These are phyloP conservation scores for Clytia hemisphaerica DNA, from an alignment of 30 jellyfish, hydroid and myxozoan species.

Conservation along the genomic window DNA sequence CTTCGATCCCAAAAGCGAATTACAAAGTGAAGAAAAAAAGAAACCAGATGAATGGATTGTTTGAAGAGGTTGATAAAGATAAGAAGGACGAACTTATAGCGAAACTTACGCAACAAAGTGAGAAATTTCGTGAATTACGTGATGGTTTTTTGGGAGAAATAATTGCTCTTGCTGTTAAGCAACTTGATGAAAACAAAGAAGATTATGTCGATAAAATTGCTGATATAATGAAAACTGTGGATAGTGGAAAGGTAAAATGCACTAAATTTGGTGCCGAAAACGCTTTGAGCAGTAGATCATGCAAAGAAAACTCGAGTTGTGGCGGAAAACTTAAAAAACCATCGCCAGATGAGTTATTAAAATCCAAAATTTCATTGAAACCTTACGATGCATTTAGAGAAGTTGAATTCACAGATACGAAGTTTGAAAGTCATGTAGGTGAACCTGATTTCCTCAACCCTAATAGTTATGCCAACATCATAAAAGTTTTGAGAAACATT, in stretches of 20 bases:
- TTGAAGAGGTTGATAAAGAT: neutral
- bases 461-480: slow-evolving; percentile 17
- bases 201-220: slow-evolving; percentile 11
- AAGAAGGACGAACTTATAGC: neutral
- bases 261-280: slow-evolving; percentile 13
- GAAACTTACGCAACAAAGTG: too few species aligned
- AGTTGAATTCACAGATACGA: too few species aligned
- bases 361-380: too few species aligned
- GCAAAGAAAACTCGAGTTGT: neutral
- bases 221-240: neutral
- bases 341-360: too few species aligned
- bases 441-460: slow-evolving; percentile 40
- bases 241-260: neutral
- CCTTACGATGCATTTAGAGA: too few species aligned
- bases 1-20: neutral
- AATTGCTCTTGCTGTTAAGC: neutral
- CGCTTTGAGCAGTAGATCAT: neutral
- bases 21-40: neutral
- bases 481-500: slow-evolving; percentile 8
- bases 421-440: neutral
- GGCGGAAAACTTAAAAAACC: too few species aligned
- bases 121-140: neutral
- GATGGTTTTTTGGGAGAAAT: neutral
- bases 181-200: neutral
- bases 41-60: slow-evolving; percentile 22